phyloP scores from a whole-genome alignment of 1,140 invertebrate genomes.

The Marisa cornuarietis region DNA sequence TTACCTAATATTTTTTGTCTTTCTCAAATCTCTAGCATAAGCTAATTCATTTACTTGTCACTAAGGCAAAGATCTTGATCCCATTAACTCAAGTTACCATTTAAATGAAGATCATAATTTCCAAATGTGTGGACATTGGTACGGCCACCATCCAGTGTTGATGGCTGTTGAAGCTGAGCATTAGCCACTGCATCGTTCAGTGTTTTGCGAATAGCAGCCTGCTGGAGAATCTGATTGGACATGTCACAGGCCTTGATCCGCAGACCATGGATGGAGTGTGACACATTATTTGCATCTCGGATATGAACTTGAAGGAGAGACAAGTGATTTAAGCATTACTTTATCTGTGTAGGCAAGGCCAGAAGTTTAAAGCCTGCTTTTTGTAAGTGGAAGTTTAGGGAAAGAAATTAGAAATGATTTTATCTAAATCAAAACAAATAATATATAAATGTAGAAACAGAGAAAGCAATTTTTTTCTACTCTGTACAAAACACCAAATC shows the following conservation, averaged over 20 bases:
- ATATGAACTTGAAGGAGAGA: conserved; percentile 71
- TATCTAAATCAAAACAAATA: not conserved
- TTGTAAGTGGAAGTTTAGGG: not conserved
- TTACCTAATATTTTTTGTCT: not conserved
- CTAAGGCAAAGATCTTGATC: conserved; percentile 13
- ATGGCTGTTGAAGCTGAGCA: conserved; percentile 71
- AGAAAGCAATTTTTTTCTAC: too few relatives aligned
- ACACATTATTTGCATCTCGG: conserved; percentile 81
- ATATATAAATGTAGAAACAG: not conserved
- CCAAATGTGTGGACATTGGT: conserved; percentile 58
- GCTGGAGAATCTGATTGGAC: conserved; percentile 81
- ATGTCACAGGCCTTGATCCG: conserved; percentile 84
- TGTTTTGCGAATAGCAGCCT: conserved; percentile 83
- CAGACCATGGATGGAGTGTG: conserved; percentile 80
- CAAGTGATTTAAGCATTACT: not conserved
- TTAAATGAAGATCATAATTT: conserved; percentile 62
- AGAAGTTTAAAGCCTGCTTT: not conserved
- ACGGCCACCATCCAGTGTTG: conserved; percentile 65
- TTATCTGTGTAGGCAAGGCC: not conserved
- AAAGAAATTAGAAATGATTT: not conserved
- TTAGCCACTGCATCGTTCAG: conserved; percentile 86
- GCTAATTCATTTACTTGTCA: too few relatives aligned
- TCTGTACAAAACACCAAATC: too few relatives aligned
- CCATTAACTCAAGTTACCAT: conserved; percentile 42
- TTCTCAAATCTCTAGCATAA: conserved; percentile 1